phyloP scores from a whole-genome alignment of 1,140 invertebrate genomes.

The Cotesia glomerata region DNA sequence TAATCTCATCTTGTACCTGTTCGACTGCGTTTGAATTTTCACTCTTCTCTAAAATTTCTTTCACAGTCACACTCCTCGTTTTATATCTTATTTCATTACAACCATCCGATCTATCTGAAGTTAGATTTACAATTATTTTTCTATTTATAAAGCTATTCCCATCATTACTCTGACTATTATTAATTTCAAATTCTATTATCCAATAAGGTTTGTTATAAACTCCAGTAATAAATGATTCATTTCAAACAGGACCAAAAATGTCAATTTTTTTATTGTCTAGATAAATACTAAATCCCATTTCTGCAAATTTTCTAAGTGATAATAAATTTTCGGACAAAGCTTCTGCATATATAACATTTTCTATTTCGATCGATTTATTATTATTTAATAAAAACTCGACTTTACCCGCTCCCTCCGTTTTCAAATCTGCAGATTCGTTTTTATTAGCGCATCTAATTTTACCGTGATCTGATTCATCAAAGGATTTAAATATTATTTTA shows the following conservation, averaged over 20 bases:
- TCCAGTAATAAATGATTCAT: slow-evolving; percentile 17
- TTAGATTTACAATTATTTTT: slow-evolving; percentile 12
- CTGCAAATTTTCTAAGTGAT: slow-evolving; percentile 23
- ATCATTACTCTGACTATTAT: slow-evolving; percentile 11
- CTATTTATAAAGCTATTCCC: background rate
- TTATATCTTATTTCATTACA: background rate
- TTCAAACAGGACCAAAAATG: slow-evolving; percentile 13
- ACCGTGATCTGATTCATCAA: slow-evolving; percentile 14
- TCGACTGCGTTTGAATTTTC: background rate
- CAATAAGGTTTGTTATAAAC: slow-evolving; percentile 31
- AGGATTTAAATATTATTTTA: slow-evolving; percentile 29
- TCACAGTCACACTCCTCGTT: background rate
- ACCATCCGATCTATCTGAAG: background rate
- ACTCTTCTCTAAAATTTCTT: background rate
- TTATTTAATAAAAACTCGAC: background rate
- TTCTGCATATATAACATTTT: slow-evolving; percentile 24
- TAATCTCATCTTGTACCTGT: background rate
- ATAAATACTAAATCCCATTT: slow-evolving; percentile 24
- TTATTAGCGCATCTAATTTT: slow-evolving; percentile 29
- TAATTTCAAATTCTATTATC: slow-evolving; percentile 25
- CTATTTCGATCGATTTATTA: background rate
- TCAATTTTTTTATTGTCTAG: slow-evolving; percentile 15
- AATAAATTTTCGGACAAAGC: slow-evolving; percentile 19
- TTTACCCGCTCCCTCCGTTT: slow-evolving; percentile 18
- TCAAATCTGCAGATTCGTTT: slow-evolving; percentile 8